Conservation (phyloP, 2,888 invertebrate species). For the Germaria angustata region DNA sequence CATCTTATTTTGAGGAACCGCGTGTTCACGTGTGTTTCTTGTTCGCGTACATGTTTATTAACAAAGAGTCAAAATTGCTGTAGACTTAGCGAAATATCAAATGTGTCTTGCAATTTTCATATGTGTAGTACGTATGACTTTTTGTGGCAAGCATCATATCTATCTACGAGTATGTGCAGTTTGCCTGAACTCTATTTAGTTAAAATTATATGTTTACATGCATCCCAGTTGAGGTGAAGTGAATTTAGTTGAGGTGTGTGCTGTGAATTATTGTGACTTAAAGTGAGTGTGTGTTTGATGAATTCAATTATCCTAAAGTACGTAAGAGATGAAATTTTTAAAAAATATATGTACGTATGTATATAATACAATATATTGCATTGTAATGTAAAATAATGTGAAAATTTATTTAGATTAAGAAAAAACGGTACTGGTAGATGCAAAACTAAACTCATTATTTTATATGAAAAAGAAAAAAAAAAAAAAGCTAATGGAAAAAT, state of each 20-base stretch:
- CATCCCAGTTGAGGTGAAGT: slow-evolving; percentile 39
- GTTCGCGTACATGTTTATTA: not conserved
- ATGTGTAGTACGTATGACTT: not conserved
- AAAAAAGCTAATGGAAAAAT: not conserved
- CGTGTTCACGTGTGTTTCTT: not conserved
- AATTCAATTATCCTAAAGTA: slow-evolving; percentile 44
- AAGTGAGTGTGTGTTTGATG: slow-evolving; percentile 4
- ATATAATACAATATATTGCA: slow-evolving; percentile 32
- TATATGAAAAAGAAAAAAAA: not conserved
- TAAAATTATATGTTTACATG: slow-evolving; percentile 56
- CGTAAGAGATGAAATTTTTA: slow-evolving; percentile 15
- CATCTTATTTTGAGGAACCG: not conserved
- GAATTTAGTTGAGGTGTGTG: slow-evolving; percentile 27
- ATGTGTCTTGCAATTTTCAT: slow-evolving; percentile 18
- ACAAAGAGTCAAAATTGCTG: slow-evolving; percentile 30
- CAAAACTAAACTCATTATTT: slow-evolving; percentile 34
- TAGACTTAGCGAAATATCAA: slow-evolving; percentile 24
- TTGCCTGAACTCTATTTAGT: slow-evolving; percentile 51
- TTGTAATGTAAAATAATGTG: slow-evolving; percentile 60
- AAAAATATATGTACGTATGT: not conserved
- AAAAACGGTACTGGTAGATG: slow-evolving; percentile 15
- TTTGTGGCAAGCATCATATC: not conserved
- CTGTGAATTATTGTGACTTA: slow-evolving; percentile 32
- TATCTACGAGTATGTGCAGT: not conserved
- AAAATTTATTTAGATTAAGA: slow-evolving; percentile 44